Conservation (phyloP, 2,888 invertebrate genomes). For the Sarcophaga caerulescens region DNA sequence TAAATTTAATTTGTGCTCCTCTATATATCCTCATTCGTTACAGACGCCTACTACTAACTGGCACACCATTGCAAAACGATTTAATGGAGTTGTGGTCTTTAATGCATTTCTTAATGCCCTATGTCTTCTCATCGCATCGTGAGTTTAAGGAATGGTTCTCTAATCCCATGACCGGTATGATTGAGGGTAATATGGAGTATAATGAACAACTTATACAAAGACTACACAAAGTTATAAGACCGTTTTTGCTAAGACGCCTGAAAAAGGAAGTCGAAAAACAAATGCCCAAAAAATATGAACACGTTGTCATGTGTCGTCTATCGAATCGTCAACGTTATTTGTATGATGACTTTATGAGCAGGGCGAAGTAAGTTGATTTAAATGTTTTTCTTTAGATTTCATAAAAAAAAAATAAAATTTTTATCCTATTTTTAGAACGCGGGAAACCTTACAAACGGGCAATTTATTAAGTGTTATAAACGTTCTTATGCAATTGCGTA, state of each 20-base stretch:
- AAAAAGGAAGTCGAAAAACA: slow-evolving; percentile 98
- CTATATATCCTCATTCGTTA: slow-evolving; percentile 70
- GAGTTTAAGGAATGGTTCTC: slow-evolving; percentile 99
- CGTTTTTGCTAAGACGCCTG: slow-evolving; percentile 94
- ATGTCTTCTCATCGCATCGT: slow-evolving; percentile 96
- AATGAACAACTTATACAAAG: slow-evolving; percentile 94
- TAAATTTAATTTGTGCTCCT: slow-evolving; percentile 14
- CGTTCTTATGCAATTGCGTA: slow-evolving; percentile 97
- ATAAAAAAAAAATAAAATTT: not conserved
- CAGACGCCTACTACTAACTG: slow-evolving; percentile 94
- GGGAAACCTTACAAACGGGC: slow-evolving; percentile 95
- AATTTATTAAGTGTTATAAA: slow-evolving; percentile 97
- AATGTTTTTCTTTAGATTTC: not conserved
- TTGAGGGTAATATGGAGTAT: slow-evolving; percentile 95
- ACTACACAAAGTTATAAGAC: slow-evolving; percentile 95
- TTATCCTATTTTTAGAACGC: slow-evolving; percentile 85
- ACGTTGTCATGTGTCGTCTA: slow-evolving; percentile 95
- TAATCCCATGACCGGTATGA: slow-evolving; percentile 97
- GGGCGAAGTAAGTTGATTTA: slow-evolving; percentile 88
- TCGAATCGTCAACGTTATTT: slow-evolving; percentile 97
- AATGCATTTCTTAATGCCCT: slow-evolving; percentile 99
- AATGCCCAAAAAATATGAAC: slow-evolving; percentile 98
- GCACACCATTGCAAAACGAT: slow-evolving; percentile 97
- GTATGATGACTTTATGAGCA: slow-evolving; percentile 99
- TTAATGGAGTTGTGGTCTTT: slow-evolving; percentile 98